Evolutionary conservation across 2,888 invertebrate species (phyloP), one percentile per base, ranked within the genome.

Genomic region (Archips crataeganus): DNA sequence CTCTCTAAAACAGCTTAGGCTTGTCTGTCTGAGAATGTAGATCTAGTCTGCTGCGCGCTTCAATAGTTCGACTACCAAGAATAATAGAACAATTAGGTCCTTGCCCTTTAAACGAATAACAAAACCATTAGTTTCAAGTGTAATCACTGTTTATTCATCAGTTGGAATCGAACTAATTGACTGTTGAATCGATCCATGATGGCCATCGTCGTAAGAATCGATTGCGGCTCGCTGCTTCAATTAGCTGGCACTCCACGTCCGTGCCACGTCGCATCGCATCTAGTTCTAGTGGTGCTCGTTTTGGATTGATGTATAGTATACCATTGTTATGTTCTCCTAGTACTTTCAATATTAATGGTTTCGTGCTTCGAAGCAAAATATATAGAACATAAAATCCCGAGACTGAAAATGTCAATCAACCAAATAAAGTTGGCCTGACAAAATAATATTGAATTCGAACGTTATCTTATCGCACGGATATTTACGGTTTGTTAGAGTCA

Each of bases 201-300:
- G 23, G 45, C 45, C 62, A 45, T 62, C 62, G 23, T 6, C 23
- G 62, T 23, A 23, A 23, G 60, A 13, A n/a, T 60, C 60, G 32
- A 49, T 66, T 49, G 62, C 42, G 54, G 36, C 49, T 36, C 63
- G 59, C 32, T 42, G 65, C 36, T 65, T 36, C 49, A 65, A 65
- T 65, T 65, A 62, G 11, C 62, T 11, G 45, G 10, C 69, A 69
- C 69, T 69, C 39, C n/a, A 69, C 51, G 69, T 69, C 69, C 61
- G 51, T 3, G 39, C 61, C 69, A 61, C 62, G 62, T 45, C 45
- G 6, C 67, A 10, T 45, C 45, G 59, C 68, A 36, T 47, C 47
- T 15, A 57, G 47, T 36, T 59, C n/a, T 36, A 47, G 34, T 69
- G 15, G 49, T 49, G 3, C 49, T 69, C 39, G 23, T 13, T 23